Percentiles rank a stretch among this genome's conserved stretches.
Conservation (phyloP, 35 echinoderm and acorn worm species). For the Strongylocentrotus purpuratus region DNA sequence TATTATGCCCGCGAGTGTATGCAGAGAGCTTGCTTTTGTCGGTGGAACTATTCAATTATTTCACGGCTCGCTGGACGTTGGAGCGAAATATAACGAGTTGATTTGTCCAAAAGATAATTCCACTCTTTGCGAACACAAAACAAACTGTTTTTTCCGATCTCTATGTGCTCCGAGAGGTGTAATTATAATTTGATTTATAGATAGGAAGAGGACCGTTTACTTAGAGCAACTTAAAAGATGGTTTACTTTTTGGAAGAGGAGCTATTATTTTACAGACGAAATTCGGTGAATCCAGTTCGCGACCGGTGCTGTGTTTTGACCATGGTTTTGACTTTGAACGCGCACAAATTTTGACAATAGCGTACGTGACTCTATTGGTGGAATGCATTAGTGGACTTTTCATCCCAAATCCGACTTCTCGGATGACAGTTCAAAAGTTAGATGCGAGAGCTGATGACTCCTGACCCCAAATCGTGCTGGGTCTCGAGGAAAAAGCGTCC, state of each 20-base stretch:
- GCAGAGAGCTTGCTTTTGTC: neutral
- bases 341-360: neutral
- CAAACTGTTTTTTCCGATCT: neutral
- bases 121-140: neutral
- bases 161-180: neutral
- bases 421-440: conserved; percentile 10
- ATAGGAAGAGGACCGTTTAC: neutral
- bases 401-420: neutral
- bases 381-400: neutral
- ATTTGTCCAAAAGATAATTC: neutral
- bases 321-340: too few species aligned
- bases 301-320: neutral
- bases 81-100: neutral
- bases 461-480: neutral
- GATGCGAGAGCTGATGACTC: neutral
- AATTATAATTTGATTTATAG: neutral
- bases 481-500: neutral
- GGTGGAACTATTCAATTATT: neutral
- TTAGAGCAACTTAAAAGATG: neutral
- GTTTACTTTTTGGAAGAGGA: neutral
- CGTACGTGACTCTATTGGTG: neutral
- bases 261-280: neutral
- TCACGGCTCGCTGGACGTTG: neutral
- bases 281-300: neutral
- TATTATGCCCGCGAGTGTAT: neutral